phyloP scores from a whole-genome alignment of 2,888 invertebrate species.

The Nephrotoma appendiculata region DNA sequence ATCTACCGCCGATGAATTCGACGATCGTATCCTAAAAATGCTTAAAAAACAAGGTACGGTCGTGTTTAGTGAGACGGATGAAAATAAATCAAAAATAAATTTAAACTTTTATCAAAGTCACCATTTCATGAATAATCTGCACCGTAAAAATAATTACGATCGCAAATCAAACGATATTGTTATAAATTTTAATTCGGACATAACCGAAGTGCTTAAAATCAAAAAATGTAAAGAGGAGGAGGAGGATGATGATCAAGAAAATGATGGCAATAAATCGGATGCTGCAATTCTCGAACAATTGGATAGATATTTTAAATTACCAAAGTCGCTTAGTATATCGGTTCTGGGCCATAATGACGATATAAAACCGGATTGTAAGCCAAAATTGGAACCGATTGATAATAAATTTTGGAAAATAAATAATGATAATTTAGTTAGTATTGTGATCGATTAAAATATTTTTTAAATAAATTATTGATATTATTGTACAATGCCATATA shows the following conservation, averaged over 20 bases:
- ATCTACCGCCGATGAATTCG: not conserved
- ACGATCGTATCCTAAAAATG: not conserved
- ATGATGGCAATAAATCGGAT: not conserved
- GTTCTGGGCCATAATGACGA: not conserved
- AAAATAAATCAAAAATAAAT: not conserved
- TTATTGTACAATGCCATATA: not conserved
- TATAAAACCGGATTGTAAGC: not conserved
- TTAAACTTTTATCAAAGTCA: not conserved
- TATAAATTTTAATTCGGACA: constrained; percentile 27
- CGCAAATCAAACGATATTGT: constrained; percentile 23
- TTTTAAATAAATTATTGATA: not conserved
- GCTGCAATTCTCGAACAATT: not conserved
- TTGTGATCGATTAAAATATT: not conserved
- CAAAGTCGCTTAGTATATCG: constrained; percentile 4
- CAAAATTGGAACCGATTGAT: not conserved
- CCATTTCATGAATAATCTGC: not conserved
- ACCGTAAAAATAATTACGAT: constrained; percentile 10
- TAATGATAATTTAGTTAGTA: constrained; percentile 2
- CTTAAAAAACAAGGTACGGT: constrained; percentile 4
- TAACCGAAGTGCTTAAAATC: constrained; percentile 28
- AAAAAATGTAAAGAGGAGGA: not conserved
- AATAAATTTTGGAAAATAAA: constrained; percentile 1
- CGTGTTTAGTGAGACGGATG: not conserved
- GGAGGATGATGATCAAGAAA: not conserved
- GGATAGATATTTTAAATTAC: constrained; percentile 1